Evolutionary conservation across 2,888 invertebrate genomes (phyloP), one percentile per base, ranked within the genome.

Genomic region (Synergus itoensis): DNA sequence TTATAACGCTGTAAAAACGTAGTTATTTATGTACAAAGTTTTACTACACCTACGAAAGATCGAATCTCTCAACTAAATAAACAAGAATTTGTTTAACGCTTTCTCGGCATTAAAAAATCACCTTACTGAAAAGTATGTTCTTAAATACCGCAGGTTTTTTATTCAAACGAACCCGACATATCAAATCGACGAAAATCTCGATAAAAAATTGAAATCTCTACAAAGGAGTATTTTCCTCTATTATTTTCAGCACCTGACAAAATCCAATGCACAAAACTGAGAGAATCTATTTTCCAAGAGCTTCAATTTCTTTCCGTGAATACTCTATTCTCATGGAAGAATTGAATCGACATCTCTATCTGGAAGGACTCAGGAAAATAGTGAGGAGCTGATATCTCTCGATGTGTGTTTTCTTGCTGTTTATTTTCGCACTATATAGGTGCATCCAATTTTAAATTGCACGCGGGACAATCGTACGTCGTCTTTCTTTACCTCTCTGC

Each of bases 31-130:
- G 80, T 73, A 76, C 77, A 57, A 53, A 43, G 73, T 77, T 73
- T 77, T 73, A 65, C 53, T 76, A 80, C 53, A 57, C 67, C 28
- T 57, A 69, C 77, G 73, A 60, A 80, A 77, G 77, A 62, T 21
- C 76, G 3, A 64, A 48, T 28, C 45, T 16, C n/a, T 18, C 45
- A 48, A 82, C 77, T 80, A 82, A 83, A 79, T 82, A 82, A 82
- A 67, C 18, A 43, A 45, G 11, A 18, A 48, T 18, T 53, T 41
- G 8, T 41, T 41, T 41, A 9, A 41, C 41, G 41, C 41, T 41
- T 41, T 1, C 9, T 41, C 9, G 41, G 41, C 0, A 41, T 41
- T 41, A 41, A 41, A 41, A 41, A 9, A 41, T 41, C 41, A 41
- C 9, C 9, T 41, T 41, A 41, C 7, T 41, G 41, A 9, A 41